A percentile compares a stretch with the other conserved stretches of the same genome.
Evolutionary conservation across 2,113 vertebrate genomes (phyloP).

Genomic region (Rynchops niger): DNA sequence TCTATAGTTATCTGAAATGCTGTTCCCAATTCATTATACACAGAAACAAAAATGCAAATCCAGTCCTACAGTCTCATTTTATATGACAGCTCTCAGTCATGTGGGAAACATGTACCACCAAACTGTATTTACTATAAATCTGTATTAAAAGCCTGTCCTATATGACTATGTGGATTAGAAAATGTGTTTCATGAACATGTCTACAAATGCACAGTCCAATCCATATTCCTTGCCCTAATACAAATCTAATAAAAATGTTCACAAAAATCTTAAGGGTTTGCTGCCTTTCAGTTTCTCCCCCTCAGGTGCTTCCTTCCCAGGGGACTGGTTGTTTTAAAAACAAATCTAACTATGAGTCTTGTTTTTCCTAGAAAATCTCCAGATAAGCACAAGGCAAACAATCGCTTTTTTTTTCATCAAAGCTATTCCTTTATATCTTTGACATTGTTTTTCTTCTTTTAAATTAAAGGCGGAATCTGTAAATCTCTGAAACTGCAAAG

Average conservation of each 20-base stretch:
- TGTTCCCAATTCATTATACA: not conserved
- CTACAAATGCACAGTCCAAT: not conserved
- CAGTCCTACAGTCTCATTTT: not conserved
- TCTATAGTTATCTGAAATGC: not conserved
- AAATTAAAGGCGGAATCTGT: slow-evolving; percentile 5
- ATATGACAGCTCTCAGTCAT: not conserved
- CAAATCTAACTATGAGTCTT: slow-evolving; percentile 10
- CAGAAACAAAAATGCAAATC: slow-evolving; percentile 25
- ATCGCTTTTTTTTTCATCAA: not conserved
- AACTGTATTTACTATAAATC: slow-evolving; percentile 3
- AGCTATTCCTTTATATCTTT: slow-evolving; percentile 30
- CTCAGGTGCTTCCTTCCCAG: slow-evolving; percentile 29
- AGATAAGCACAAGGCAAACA: slow-evolving; percentile 43
- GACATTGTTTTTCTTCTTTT: not conserved
- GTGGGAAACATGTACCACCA: not conserved
- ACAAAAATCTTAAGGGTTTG: slow-evolving; percentile 36
- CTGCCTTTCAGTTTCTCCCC: slow-evolving; percentile 28
- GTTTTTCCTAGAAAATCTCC: slow-evolving; percentile 55
- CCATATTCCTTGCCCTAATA: not conserved
- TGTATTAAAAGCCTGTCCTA: slow-evolving; percentile 29
- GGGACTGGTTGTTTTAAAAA: slow-evolving; percentile 44
- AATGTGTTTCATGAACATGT: not conserved
- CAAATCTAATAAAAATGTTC: slow-evolving; percentile 34
- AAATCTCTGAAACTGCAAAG: slow-evolving; percentile 2
- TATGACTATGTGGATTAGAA: slow-evolving; percentile 1